These are phyloP conservation scores for Synanthedon myopaeformis DNA, from an alignment of 2,888 invertebrate species.

Conservation along the genomic window DNA sequence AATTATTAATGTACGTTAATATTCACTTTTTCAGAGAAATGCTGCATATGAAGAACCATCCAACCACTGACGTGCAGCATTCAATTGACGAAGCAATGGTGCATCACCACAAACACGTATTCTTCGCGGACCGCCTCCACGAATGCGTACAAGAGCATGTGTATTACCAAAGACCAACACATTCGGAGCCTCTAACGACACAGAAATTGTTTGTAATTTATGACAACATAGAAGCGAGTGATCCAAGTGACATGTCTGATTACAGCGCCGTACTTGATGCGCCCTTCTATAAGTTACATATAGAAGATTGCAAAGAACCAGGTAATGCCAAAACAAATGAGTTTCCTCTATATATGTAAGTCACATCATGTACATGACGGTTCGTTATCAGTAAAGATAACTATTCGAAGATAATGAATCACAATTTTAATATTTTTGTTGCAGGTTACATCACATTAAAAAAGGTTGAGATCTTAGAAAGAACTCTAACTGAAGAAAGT, in stretches of 20 bases:
- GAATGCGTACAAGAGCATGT: slow-evolving; percentile 75
- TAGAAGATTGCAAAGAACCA: slow-evolving; percentile 65
- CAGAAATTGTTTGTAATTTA: slow-evolving; percentile 77
- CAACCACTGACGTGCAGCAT: slow-evolving; percentile 58
- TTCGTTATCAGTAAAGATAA: too few species aligned
- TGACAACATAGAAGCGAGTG: slow-evolving; percentile 79
- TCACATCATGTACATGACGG: too few species aligned
- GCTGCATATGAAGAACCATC: slow-evolving; percentile 55
- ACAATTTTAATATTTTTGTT: slow-evolving; percentile 15
- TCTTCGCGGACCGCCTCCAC: slow-evolving; percentile 78
- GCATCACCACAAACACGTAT: slow-evolving; percentile 72
- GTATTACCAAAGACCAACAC: slow-evolving; percentile 50
- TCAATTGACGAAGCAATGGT: slow-evolving; percentile 64
- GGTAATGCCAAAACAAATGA: slow-evolving; percentile 22
- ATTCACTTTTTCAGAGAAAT: slow-evolving; percentile 62
- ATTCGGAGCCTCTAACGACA: slow-evolving; percentile 69
- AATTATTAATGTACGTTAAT: not conserved
- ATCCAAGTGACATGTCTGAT: slow-evolving; percentile 71
- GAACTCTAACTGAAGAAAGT: slow-evolving; percentile 39
- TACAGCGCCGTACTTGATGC: slow-evolving; percentile 72
- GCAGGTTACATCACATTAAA: slow-evolving; percentile 72
- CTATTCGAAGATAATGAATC: too few species aligned
- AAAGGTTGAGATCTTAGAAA: slow-evolving; percentile 62
- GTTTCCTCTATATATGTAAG: too few species aligned
- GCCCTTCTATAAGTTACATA: slow-evolving; percentile 73